phyloP scores from a whole-genome alignment of 2,888 invertebrate genomes.

The Trachelus stipa region DNA sequence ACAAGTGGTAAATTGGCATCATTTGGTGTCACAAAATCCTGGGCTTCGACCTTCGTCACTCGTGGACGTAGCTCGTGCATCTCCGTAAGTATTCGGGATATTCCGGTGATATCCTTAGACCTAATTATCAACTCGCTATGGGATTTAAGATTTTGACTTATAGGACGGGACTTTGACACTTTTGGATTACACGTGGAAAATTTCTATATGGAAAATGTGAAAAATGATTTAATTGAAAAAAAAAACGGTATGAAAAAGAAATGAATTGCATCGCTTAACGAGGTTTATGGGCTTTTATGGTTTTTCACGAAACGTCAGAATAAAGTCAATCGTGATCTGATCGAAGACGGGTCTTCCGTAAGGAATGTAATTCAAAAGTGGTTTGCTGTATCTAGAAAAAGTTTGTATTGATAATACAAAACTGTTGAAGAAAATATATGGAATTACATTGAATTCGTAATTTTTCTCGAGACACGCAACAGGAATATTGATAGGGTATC shows the following conservation, averaged over 20 bases:
- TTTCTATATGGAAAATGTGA: background rate
- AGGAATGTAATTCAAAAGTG: background rate
- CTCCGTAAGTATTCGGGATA: background rate
- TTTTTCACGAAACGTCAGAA: background rate
- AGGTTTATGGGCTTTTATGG: background rate
- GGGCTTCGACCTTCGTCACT: slow-evolving; percentile 17
- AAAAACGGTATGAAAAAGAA: too few relatives aligned
- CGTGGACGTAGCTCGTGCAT: background rate
- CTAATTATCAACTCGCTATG: background rate
- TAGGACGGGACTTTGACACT: background rate
- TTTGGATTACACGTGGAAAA: background rate
- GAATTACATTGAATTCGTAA: background rate
- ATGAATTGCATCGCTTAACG: background rate
- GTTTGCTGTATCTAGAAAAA: background rate
- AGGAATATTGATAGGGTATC: background rate
- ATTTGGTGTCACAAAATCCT: slow-evolving; percentile 42
- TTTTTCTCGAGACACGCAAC: background rate
- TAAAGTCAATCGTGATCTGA: background rate
- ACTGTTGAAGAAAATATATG: background rate
- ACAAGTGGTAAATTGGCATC: slow-evolving; percentile 56
- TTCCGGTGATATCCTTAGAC: background rate
- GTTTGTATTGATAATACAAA: background rate
- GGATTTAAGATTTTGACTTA: background rate
- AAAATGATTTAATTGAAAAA: background rate
- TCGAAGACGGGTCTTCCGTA: background rate